These are phyloP conservation scores for Tetrao urogallus DNA, from an alignment of 2,113 vertebrate genomes.

Conservation along the genomic window DNA sequence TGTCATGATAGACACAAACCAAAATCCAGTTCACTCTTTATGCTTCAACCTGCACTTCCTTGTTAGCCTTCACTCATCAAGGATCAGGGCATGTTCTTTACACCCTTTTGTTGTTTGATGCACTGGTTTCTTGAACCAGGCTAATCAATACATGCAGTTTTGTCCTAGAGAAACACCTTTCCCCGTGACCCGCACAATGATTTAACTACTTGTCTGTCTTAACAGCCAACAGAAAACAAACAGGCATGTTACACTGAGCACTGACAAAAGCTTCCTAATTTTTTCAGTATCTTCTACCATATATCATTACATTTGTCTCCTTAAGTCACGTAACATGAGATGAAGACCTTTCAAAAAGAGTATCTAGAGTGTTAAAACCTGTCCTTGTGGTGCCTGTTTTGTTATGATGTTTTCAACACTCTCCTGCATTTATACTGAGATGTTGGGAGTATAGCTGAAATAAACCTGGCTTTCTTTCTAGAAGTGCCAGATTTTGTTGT, in stretches of 20 bases:
- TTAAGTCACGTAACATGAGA: background rate
- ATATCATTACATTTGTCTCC: background rate
- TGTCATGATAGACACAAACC: background rate
- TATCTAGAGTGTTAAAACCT: background rate
- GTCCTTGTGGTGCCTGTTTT: background rate
- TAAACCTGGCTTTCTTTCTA: background rate
- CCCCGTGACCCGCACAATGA: background rate
- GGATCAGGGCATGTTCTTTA: background rate
- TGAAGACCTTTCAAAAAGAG: background rate
- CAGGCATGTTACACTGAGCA: fast-evolving
- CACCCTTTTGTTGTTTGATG: background rate
- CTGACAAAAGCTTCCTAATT: background rate
- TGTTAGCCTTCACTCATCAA: background rate
- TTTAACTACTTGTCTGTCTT: background rate
- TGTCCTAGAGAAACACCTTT: background rate
- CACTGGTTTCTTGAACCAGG: background rate
- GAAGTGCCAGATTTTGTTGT: background rate
- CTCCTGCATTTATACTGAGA: background rate
- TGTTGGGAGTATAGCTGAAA: background rate
- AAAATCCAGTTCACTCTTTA: background rate
- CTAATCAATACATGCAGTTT: background rate
- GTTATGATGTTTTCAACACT: background rate
- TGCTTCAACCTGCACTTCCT: background rate
- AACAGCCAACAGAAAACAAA: background rate
- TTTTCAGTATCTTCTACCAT: background rate